phyloP scores from a whole-genome alignment of 1,140 invertebrate genomes.

The Nasonia vitripennis region DNA sequence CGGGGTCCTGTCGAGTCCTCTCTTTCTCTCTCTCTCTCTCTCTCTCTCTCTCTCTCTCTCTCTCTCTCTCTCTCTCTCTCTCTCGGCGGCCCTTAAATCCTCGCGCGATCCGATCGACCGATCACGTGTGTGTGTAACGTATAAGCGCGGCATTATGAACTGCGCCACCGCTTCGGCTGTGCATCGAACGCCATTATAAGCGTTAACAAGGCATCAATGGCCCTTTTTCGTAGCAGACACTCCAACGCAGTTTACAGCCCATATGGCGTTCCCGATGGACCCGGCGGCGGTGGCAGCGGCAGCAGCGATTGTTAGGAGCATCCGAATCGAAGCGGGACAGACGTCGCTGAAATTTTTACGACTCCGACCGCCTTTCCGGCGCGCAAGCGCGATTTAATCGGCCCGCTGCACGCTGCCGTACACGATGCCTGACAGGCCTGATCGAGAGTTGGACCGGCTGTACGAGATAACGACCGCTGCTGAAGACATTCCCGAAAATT shows the following conservation, averaged over 20 bases:
- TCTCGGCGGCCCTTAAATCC: background rate
- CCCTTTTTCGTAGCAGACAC: conserved; percentile 50
- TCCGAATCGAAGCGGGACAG: conserved; percentile 20
- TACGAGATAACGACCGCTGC: background rate
- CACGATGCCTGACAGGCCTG: background rate
- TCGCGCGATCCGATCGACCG: background rate
- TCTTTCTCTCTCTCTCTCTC: too few species aligned
- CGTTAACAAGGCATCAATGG: conserved; percentile 58
- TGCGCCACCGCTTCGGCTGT: background rate
- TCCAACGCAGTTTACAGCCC: conserved; percentile 58
- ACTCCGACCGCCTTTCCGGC: background rate
- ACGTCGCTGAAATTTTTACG: conserved; percentile 41
- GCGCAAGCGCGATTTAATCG: conserved; percentile 6
- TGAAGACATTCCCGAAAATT: background rate
- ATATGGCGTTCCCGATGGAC: conserved; percentile 58
- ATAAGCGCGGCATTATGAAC: conserved; percentile 17
- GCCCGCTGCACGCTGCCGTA: background rate
- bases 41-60: too few species aligned
- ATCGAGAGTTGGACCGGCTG: background rate
- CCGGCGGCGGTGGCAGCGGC: background rate
- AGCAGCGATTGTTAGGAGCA: conserved; percentile 35
- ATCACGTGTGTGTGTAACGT: background rate
- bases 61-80: too few species aligned
- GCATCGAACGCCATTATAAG: conserved; percentile 9
- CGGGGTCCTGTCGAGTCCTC: background rate